phyloP scores from a whole-genome alignment of 2,888 invertebrate genomes.

The Tenthredo livida region DNA sequence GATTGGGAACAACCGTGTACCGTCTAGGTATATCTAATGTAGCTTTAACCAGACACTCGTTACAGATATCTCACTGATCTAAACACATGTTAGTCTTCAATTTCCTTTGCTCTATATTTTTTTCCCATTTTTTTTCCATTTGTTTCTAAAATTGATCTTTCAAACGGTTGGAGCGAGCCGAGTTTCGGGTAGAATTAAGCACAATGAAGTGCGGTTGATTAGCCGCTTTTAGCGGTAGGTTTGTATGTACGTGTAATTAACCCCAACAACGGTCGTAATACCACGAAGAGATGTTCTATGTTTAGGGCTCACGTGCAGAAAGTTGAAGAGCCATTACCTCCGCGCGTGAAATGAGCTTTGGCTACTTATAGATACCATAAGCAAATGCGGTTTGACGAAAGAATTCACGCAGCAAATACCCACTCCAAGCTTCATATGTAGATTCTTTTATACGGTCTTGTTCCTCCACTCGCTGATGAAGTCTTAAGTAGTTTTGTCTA shows the following conservation, averaged over 20 bases:
- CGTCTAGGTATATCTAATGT: background rate
- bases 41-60: background rate
- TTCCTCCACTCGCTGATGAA: slow-evolving; percentile 2
- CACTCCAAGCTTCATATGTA: slow-evolving; percentile 3
- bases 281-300: slow-evolving; percentile 39
- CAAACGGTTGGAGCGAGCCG: background rate
- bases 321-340: slow-evolving; percentile 60
- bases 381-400: background rate
- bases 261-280: slow-evolving; percentile 2
- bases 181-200: slow-evolving; percentile 4
- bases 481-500: slow-evolving; percentile 67
- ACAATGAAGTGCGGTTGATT: slow-evolving; percentile 38
- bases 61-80: background rate
- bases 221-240: slow-evolving; percentile 21
- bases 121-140: background rate
- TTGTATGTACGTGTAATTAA: slow-evolving; percentile 15
- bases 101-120: background rate
- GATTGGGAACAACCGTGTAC: slow-evolving; percentile 64
- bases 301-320: slow-evolving; percentile 59
- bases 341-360: slow-evolving; percentile 60
- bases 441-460: slow-evolving; percentile 20
- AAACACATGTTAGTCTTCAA: background rate
- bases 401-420: slow-evolving; percentile 55
- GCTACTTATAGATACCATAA: slow-evolving; percentile 58
- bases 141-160: background rate